Evolutionary conservation across 2,797 vertebrate species (phyloP).

Genomic region (Amblyopsis hoosieri): DNA sequence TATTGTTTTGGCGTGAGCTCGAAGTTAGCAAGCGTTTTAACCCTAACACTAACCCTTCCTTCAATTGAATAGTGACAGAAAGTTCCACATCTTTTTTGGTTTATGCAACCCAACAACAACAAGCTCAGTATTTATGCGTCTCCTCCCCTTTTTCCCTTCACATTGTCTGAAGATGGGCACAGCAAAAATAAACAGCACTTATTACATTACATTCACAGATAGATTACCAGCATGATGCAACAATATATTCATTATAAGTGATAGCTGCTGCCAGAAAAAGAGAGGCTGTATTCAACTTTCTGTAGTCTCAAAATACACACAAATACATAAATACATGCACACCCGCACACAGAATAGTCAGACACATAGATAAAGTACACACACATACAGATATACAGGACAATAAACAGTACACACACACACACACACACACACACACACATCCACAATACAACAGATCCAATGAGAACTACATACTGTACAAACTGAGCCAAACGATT

Average conservation of each 20-base stretch:
- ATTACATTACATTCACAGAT: slow-evolving; percentile 4
- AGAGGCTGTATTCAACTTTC: slow-evolving; percentile 12
- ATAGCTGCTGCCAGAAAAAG: slow-evolving; percentile 15
- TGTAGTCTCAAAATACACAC: not conserved
- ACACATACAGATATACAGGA: not conserved
- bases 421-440: not conserved
- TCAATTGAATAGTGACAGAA: slow-evolving; percentile 38
- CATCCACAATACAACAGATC: not conserved
- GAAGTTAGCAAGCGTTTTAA: too few species aligned
- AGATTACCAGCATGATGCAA: slow-evolving; percentile 30
- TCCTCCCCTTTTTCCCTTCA: not conserved
- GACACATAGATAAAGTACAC: not conserved
- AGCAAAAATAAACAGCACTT: too few species aligned
- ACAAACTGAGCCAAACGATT: not conserved
- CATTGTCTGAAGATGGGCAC: not conserved
- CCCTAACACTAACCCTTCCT: not conserved
- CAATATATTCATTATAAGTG: slow-evolving; percentile 16
- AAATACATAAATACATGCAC: not conserved
- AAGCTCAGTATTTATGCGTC: slow-evolving; percentile 7
- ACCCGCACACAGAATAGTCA: not conserved
- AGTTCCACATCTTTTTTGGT: slow-evolving; percentile 14
- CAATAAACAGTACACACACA: not conserved
- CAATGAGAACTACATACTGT: not conserved
- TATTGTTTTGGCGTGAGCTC: too few species aligned
- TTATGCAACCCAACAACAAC: slow-evolving; percentile 14